A percentile compares a stretch with the other conserved stretches of the same genome.
phyloP scores from a whole-genome alignment of 35 echinoderm and acorn worm genomes.

The Nesometra sesokonis region DNA sequence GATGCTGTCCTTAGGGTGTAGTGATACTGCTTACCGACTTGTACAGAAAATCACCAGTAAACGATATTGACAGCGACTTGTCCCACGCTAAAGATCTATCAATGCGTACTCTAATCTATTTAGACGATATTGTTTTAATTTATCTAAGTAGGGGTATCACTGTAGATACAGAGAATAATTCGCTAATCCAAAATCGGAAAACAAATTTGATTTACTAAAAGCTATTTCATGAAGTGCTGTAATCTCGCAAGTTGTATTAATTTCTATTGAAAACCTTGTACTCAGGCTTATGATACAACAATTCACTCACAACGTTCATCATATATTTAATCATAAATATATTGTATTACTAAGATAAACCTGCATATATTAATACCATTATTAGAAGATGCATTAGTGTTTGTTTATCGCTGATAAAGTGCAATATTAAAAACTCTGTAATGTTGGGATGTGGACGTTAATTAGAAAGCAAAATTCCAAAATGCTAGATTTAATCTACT shows the following conservation, averaged over 20 bases:
- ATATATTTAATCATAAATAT: not conserved
- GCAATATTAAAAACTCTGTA: not conserved
- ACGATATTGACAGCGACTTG: too few relatives aligned
- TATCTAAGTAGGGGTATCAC: not conserved
- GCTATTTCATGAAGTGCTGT: not conserved
- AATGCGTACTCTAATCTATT: not conserved
- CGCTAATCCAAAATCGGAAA: not conserved
- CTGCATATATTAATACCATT: not conserved
- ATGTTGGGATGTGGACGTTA: not conserved
- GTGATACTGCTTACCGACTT: too few relatives aligned
- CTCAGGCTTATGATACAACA: not conserved
- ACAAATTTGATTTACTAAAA: constrained; percentile 1
- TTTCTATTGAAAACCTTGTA: not conserved
- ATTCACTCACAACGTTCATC: not conserved
- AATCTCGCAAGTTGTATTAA: not conserved
- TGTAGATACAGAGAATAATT: not conserved
- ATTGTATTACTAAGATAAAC: not conserved
- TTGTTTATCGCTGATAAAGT: not conserved
- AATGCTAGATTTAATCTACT: too few relatives aligned
- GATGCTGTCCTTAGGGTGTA: too few relatives aligned
- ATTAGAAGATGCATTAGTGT: not conserved
- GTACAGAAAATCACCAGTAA: too few relatives aligned
- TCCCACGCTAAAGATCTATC: not conserved
- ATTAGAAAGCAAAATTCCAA: too few relatives aligned
- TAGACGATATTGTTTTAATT: not conserved